Percentiles rank a stretch among this genome's conserved stretches.
Conservation (phyloP, 2,797 vertebrate genomes). For the Argya squamiceps region DNA sequence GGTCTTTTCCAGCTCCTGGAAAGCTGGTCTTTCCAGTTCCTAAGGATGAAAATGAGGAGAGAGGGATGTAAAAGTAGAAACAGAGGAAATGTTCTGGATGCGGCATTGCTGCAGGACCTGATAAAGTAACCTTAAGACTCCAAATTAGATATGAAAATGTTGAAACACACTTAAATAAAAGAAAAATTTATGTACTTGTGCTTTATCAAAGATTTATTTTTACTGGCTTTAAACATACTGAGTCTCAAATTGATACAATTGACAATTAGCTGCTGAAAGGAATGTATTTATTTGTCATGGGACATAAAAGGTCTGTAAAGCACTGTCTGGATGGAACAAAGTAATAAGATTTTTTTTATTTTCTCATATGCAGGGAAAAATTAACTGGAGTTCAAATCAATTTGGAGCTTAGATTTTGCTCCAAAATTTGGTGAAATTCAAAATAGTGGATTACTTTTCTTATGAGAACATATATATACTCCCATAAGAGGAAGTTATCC, state of each 20-base stretch:
- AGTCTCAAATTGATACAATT: not conserved
- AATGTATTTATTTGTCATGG: not conserved
- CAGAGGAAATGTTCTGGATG: not conserved
- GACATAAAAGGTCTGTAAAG: not conserved
- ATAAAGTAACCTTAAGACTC: not conserved
- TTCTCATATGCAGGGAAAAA: not conserved
- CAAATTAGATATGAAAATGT: not conserved
- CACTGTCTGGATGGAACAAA: not conserved
- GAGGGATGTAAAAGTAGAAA: not conserved
- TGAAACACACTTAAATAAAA: not conserved
- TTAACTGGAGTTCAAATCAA: not conserved
- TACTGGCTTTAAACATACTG: not conserved
- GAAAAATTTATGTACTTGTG: not conserved
- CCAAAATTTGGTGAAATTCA: not conserved
- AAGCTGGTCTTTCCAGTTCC: not conserved
- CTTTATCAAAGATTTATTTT: not conserved
- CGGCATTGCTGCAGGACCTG: accelerated
- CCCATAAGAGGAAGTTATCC: not conserved
- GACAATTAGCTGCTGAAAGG: not conserved
- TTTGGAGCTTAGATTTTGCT: not conserved
- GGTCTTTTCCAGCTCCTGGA: not conserved
- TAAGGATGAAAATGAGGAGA: not conserved
- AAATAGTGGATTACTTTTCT: not conserved
- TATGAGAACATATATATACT: not conserved
- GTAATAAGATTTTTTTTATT: not conserved